phyloP scores from a whole-genome alignment of 2,797 vertebrate species.

The Sardinella longiceps region DNA sequence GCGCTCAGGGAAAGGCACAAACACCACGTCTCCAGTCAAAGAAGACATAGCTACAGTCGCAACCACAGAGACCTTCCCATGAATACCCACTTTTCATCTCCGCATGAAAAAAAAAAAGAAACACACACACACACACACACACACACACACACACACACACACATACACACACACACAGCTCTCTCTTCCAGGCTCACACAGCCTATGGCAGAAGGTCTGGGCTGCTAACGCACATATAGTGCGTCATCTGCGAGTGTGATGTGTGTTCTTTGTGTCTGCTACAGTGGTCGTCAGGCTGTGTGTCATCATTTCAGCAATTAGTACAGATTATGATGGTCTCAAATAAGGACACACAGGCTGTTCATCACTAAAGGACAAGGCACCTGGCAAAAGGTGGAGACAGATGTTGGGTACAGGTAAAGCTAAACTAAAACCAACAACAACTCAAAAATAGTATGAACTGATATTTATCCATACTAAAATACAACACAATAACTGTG shows the following conservation, averaged over 20 bases:
- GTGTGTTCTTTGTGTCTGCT: neutral
- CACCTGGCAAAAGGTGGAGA: neutral
- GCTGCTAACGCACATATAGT: neutral
- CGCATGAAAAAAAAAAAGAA: neutral
- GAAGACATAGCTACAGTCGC: neutral
- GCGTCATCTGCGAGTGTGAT: neutral
- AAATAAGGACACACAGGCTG: too few species aligned
- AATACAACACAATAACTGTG: too few species aligned
- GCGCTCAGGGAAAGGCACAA: neutral
- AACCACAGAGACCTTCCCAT: conserved; percentile 22
- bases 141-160: too few species aligned
- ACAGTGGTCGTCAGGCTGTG: neutral
- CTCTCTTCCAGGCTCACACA: neutral
- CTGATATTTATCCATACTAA: too few species aligned
- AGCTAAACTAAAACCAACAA: neutral
- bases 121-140: too few species aligned
- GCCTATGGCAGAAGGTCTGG: conserved; percentile 19
- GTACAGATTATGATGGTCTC: neutral
- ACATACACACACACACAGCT: too few species aligned
- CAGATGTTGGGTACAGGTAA: neutral
- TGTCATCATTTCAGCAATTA: neutral
- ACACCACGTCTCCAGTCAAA: neutral
- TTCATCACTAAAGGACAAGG: neutral
- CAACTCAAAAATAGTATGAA: neutral
- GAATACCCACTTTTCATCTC: conserved; percentile 14